Conservation (phyloP, 1,140 invertebrate genomes). For the Bombus huntii region DNA sequence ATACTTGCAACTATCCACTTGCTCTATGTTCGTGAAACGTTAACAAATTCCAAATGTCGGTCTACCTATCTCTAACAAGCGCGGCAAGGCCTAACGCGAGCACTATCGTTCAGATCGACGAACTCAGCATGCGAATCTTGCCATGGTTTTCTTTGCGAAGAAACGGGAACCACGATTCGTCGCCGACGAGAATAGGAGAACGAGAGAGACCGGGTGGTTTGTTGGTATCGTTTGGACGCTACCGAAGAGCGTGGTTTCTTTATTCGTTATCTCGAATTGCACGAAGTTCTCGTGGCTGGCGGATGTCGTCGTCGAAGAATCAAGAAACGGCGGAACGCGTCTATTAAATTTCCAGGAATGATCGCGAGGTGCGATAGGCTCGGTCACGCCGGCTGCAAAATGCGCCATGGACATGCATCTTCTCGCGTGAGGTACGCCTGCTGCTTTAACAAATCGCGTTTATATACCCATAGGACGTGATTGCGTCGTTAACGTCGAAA, state of each 20-base stretch:
- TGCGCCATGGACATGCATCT: slow-evolving; percentile 64
- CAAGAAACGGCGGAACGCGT: slow-evolving; percentile 49
- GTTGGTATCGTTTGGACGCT: neutral
- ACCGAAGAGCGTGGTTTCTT: slow-evolving; percentile 43
- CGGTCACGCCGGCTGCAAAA: slow-evolving; percentile 59
- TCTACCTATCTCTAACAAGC: neutral
- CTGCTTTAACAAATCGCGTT: slow-evolving; percentile 51
- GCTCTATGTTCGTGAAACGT: neutral
- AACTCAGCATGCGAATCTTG: slow-evolving; percentile 31
- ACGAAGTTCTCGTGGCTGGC: slow-evolving; percentile 13
- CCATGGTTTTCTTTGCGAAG: slow-evolving; percentile 7
- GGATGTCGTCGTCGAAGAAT: slow-evolving; percentile 49
- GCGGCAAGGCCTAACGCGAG: neutral
- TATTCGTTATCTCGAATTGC: slow-evolving; percentile 55
- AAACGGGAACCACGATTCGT: slow-evolving; percentile 12
- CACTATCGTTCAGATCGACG: neutral
- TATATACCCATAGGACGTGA: neutral
- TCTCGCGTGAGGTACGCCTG: slow-evolving; percentile 61
- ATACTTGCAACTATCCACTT: no score
- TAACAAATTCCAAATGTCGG: neutral
- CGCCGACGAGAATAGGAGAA: neutral
- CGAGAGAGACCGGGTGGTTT: neutral
- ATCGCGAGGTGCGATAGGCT: slow-evolving; percentile 58
- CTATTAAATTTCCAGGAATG: slow-evolving; percentile 70
- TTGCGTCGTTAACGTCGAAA: neutral